A percentile compares a stretch with the other conserved stretches of the same genome.
These are phyloP conservation scores for Bos taurus DNA, from an alignment of 2,113 vertebrate species.

Conservation along the genomic window ARS-UCD2.0 NC_037331.1:82042001-82042500, in stretches of 20 bases:
- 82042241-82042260: neutral
- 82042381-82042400: neutral
- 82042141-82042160: neutral
- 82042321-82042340: neutral
- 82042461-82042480: neutral
- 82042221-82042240: neutral
- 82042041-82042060: neutral
- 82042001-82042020: neutral
- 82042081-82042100: neutral
- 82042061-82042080: neutral
- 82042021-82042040: neutral
- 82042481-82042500: neutral
- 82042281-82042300: neutral
- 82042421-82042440: neutral
- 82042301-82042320: neutral
- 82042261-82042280: neutral
- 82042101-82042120: neutral
- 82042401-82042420: neutral
- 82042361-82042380: neutral
- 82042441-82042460: neutral
- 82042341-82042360: neutral
- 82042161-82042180: neutral
- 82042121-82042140: neutral
- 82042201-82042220: neutral
- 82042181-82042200: neutral